Evolutionary conservation across 2,888 invertebrate genomes (phyloP), one percentile per base, ranked within the genome.

Genomic region (Torymus tubicola): DNA sequence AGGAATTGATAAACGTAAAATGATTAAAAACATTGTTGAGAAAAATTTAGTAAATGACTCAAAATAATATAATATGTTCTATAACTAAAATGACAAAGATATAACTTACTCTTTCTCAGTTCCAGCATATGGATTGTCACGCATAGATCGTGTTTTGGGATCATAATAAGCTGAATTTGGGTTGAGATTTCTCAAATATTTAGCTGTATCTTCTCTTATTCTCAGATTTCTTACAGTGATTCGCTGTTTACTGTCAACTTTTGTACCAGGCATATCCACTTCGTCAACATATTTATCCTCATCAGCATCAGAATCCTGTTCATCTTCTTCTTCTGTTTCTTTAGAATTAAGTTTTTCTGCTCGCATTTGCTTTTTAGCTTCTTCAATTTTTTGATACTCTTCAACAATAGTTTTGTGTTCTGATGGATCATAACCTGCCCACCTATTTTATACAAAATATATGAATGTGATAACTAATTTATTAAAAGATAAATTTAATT

Each of bases 161-260:
- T 99, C 99, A 91, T 99, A 99, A 92, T 98, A 99, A 0, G 99
- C 99, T 0, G 99, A 99, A 90, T 98, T 97, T 0, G 97, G 96
- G 92, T 99, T 98, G 87, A 99, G 92, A 91, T 99, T 99, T 78
- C 98, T 93, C 83, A 99, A 91, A 91, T 99, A 99, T 92, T 99
- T 99, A 0, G 99, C 99, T 0, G 99, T 99, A 91, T 99, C 99
- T 91, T 99, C 99, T 86, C 99, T 93, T 85, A 99, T 99, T 86
- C 99, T 94, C 85, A 99, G 92, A 92, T 99, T 99, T 86, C 99
- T 93, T 3, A 99, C 99, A 14, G 99, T 99, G 90, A 99, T 99
- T 85, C 99, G 94, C 90, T 99, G 99, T 91, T 99, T 99, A 3
- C 98, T 98, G 88, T 99, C 99, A 68, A 99, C 99, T 93, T 99